Evolutionary conservation across 2,113 vertebrate species (phyloP).

Genomic region (Scalopus aquaticus): DNA sequence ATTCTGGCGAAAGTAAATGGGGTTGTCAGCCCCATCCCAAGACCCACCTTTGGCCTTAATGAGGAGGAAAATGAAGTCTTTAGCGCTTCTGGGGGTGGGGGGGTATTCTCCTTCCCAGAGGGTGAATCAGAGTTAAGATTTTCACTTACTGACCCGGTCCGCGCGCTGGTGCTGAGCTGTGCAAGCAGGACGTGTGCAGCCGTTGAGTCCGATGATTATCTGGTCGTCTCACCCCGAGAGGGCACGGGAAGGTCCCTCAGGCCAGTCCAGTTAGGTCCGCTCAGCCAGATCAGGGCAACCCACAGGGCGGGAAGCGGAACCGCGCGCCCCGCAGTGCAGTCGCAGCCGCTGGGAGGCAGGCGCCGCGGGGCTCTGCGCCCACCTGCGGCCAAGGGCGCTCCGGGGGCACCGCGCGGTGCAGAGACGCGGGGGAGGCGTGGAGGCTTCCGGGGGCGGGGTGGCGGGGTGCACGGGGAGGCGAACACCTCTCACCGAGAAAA

Average conservation of each 20-base stretch:
- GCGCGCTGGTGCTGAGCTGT: background rate
- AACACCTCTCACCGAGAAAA: background rate
- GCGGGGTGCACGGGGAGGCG: too few relatives aligned
- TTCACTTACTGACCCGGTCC: background rate
- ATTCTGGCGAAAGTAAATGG: background rate
- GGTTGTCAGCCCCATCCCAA: background rate
- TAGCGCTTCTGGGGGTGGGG: background rate
- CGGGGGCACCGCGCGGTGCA: rapidly evolving
- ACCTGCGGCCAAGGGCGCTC: background rate
- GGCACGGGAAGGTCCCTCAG: background rate
- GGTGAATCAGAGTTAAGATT: background rate
- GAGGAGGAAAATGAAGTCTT: too few relatives aligned
- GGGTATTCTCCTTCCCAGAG: background rate
- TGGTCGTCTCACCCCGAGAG: background rate
- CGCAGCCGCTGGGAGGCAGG: background rate
- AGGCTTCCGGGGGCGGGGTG: background rate
- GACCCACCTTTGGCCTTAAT: background rate
- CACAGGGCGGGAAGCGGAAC: background rate
- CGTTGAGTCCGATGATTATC: background rate
- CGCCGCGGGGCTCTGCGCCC: rapidly evolving
- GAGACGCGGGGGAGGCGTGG: background rate
- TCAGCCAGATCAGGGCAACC: background rate
- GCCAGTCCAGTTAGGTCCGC: background rate
- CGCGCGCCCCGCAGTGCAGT: rapidly evolving
- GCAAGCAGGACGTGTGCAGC: background rate